Base-by-base conservation (phyloP, 2,797 vertebrate genomes). In the Alfaro cultratus region DNA sequence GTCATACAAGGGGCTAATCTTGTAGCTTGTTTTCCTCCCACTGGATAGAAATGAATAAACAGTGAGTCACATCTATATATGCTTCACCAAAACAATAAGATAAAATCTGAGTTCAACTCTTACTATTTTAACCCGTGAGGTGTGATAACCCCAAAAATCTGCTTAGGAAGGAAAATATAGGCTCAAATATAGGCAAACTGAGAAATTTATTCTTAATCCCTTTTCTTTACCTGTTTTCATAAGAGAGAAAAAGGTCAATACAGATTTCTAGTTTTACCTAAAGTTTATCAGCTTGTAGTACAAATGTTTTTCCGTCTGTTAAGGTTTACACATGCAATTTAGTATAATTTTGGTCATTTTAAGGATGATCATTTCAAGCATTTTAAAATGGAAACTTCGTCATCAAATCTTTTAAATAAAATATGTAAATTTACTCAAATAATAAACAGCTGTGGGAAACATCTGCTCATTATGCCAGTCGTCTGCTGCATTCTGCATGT, bases 291-390 rank as follows among this genome's bases (percentile, higher is more conserved):
- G 9, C 39, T 68, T 68, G 26, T 41, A 41, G 36, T 41, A 12
- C 36, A 41, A 41, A 26, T 39, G 26, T 43, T 26, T 12, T 26
- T 39, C 12, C n/a, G 73, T 5, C 21, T 23, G 46, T 55, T 26
- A 1, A 43, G 34, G 36, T 51, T 60, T 13, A 6, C 4, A 36
- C 45, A 31, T n/a, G 29, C 26, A 21, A 29, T 73, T 23, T 15
- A 12, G 1, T 57, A 39, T 74, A 74, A 0, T 75, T 77, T 78
- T 57, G 26, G 3, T 26, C n/a, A 10, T 70, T 77, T 60, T 18
- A 13, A 75, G 15, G 45, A 49, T 51, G 49, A n/a, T 76, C 73
- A 60, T n/a, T 57, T 23, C 29, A 67, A 67, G 73, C 64, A 70
- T 21, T 49, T 29, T 46, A 73, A 79, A 60, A 49, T 23, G 7